Conservation (phyloP, 2,113 vertebrate species). For the Sialia sialis region DNA sequence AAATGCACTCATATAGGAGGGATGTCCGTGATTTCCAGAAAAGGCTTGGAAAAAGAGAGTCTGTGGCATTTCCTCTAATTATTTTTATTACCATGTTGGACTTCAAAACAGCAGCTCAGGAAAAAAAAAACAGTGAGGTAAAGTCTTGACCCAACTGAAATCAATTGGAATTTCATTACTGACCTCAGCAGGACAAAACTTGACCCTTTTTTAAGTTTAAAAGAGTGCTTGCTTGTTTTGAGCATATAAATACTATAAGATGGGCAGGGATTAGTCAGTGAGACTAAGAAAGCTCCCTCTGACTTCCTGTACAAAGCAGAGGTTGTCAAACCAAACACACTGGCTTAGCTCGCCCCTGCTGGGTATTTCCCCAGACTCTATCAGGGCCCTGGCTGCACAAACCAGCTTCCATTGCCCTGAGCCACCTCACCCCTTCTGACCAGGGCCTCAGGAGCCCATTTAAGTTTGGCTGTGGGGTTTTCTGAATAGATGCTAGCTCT, state of each 20-base stretch:
- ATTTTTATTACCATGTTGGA: slow-evolving; percentile 40
- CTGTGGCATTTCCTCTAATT: slow-evolving; percentile 50
- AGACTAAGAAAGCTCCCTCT: neutral
- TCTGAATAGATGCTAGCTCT: neutral
- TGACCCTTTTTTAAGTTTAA: neutral
- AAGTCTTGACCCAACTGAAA: neutral
- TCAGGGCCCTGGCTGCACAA: neutral
- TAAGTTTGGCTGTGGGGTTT: neutral
- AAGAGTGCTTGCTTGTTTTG: neutral
- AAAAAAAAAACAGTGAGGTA: slow-evolving; percentile 1
- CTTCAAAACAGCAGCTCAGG: slow-evolving; percentile 37
- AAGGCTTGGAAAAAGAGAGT: slow-evolving; percentile 7
- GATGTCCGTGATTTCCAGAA: neutral
- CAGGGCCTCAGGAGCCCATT: neutral
- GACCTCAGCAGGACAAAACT: neutral
- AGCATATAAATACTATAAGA: neutral
- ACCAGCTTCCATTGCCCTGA: neutral
- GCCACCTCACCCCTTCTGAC: neutral
- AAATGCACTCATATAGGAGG: neutral
- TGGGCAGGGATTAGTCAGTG: neutral
- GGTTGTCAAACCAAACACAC: neutral
- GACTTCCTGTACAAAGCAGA: neutral
- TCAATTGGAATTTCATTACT: slow-evolving; percentile 6
- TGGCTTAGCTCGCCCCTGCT: neutral
- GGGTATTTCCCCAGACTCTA: neutral